Evolutionary conservation across 2,888 invertebrate species (phyloP).

Genomic region (Drosophila rellima): DNA sequence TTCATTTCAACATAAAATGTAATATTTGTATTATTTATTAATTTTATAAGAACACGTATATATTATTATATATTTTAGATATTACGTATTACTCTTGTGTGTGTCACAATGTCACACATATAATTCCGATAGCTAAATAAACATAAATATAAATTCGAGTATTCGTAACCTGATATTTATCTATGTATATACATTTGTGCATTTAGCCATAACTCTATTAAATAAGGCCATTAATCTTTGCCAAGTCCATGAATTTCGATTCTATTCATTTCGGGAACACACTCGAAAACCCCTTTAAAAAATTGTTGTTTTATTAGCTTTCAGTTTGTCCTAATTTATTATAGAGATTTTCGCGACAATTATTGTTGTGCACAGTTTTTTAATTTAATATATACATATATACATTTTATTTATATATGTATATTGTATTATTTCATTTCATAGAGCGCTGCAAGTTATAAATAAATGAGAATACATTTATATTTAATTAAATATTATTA

Average conservation of each 20-base stretch:
- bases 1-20: too few species aligned
- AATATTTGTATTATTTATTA: too few species aligned
- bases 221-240: conserved; percentile 67
- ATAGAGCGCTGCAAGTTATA: conserved; percentile 52
- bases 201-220: conserved; percentile 62
- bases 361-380: conserved; percentile 4
- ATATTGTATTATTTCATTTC: conserved; percentile 43
- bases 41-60: not conserved
- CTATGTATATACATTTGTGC: conserved; percentile 13
- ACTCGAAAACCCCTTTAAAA: not conserved
- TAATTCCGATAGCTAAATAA: not conserved
- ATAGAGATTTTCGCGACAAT: conserved; percentile 21
- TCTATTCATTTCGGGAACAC: conserved; percentile 53
- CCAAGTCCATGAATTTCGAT: conserved; percentile 46
- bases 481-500: conserved; percentile 81
- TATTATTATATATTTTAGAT: not conserved
- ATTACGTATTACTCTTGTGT: conserved; percentile 3
- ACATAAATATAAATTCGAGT: not conserved
- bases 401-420: conserved; percentile 19
- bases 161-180: conserved; percentile 12
- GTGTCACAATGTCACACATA: not conserved
- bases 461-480: conserved; percentile 63
- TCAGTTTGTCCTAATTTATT: conserved; percentile 23
- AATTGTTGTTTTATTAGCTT: conserved; percentile 28
- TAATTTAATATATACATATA: conserved; percentile 15